Evolutionary conservation across 2,888 invertebrate genomes (phyloP).

Genomic region (Pseudolycoriella hygida): DNA sequence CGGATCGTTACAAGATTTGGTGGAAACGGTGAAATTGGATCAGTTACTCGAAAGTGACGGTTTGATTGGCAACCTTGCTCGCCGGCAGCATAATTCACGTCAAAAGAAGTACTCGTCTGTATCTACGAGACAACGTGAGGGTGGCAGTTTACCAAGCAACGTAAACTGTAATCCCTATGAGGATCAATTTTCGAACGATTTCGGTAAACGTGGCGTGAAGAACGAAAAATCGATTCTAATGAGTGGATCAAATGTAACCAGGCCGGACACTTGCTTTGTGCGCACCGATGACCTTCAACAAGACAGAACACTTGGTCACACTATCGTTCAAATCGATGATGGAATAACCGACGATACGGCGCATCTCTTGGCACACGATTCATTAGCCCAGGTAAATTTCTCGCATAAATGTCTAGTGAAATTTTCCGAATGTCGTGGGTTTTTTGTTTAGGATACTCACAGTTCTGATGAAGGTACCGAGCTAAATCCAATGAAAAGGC

Average conservation of each 20-base stretch:
- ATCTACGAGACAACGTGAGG: conserved; percentile 39
- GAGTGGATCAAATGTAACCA: neutral
- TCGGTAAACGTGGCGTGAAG: neutral
- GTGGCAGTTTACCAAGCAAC: conserved; percentile 42
- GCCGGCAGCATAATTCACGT: conserved; percentile 25
- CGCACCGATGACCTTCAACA: neutral
- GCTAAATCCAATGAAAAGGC: conserved; percentile 6
- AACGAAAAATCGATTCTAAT: conserved; percentile 1
- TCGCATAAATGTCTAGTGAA: neutral
- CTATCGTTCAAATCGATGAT: conserved; percentile 30
- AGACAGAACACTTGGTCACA: conserved; percentile 16
- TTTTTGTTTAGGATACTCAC: conserved; percentile 5
- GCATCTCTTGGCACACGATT: conserved; percentile 9
- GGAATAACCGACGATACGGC: conserved; percentile 17
- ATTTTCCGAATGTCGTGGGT: neutral
- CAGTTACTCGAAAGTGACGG: conserved; percentile 24
- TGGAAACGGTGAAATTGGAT: conserved; percentile 30
- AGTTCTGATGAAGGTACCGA: conserved; percentile 9
- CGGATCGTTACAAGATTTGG: conserved; percentile 42
- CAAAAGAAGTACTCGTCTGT: conserved; percentile 20
- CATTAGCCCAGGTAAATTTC: conserved; percentile 8
- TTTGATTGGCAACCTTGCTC: conserved; percentile 15
- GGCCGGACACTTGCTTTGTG: neutral
- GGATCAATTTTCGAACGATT: neutral
- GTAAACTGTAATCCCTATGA: conserved; percentile 24